These are phyloP conservation scores for Pelodytes ibericus DNA, from an alignment of 2,797 vertebrate species.

Conservation along the genomic window DNA sequence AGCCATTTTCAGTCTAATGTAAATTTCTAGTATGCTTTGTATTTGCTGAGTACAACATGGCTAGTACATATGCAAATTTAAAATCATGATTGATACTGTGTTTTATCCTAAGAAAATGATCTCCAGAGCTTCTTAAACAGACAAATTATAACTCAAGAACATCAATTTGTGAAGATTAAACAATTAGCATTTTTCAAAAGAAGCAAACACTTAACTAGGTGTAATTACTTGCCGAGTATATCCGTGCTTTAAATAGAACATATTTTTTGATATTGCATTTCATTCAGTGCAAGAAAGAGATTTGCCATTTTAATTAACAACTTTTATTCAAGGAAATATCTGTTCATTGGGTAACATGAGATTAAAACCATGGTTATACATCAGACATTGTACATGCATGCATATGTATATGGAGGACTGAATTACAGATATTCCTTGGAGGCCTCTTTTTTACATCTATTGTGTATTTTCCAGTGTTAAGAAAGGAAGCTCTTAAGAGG, in stretches of 20 bases:
- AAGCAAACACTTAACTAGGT: slow-evolving; percentile 57
- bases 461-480: background rate
- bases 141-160: slow-evolving; percentile 57
- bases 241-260: slow-evolving; percentile 51
- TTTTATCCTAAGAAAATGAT: slow-evolving; percentile 53
- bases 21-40: too few species aligned
- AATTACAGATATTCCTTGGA: background rate
- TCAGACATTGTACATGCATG: background rate
- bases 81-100: slow-evolving; percentile 47
- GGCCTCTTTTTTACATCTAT: background rate
- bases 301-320: slow-evolving; percentile 9
- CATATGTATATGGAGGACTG: background rate
- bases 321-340: background rate
- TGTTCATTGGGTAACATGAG: background rate
- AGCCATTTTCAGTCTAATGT: too few species aligned
- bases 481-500: background rate
- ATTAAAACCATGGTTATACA: background rate
- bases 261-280: slow-evolving; percentile 43
- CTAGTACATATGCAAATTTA: slow-evolving; percentile 36
- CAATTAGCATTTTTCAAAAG: slow-evolving; percentile 56
- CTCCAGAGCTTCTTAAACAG: slow-evolving; percentile 53
- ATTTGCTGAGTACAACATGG: slow-evolving; percentile 26
- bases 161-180: slow-evolving; percentile 58
- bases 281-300: slow-evolving; percentile 25
- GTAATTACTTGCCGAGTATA: slow-evolving; percentile 52